phyloP scores from a whole-genome alignment of 2,888 invertebrate species.

The Chrysolina americana region DNA sequence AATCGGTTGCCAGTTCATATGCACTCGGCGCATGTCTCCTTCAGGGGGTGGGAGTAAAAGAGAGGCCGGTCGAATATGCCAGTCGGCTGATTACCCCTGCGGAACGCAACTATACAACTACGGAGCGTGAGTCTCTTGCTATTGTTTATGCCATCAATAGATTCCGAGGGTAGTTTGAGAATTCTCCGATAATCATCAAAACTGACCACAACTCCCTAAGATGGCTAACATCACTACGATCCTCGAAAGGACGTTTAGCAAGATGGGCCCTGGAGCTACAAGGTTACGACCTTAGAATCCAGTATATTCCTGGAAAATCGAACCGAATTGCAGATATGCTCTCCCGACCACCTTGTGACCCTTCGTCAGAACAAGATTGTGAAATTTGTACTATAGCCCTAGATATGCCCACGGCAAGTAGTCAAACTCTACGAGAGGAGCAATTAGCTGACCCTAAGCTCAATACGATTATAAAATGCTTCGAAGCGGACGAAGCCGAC shows the following conservation, averaged over 20 bases:
- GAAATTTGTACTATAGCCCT: too few species aligned
- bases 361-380: too few species aligned
- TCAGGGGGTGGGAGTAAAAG: slow-evolving; percentile 53
- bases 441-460: too few species aligned
- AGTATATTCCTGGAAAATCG: too few species aligned
- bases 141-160: slow-evolving; percentile 54
- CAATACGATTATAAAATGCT: too few species aligned
- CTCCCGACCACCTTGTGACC: slow-evolving; percentile 33
- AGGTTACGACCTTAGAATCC: slow-evolving; percentile 61
- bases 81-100: slow-evolving; percentile 54
- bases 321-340: slow-evolving; percentile 47
- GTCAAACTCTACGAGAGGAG: too few species aligned
- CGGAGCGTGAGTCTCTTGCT: slow-evolving; percentile 52
- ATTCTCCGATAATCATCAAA: slow-evolving; percentile 59
- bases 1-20: too few species aligned
- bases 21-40: slow-evolving; percentile 26
- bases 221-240: slow-evolving; percentile 66
- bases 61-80: slow-evolving; percentile 53
- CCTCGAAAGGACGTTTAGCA: slow-evolving; percentile 64
- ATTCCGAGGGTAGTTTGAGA: slow-evolving; percentile 64
- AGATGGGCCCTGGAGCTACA: slow-evolving; percentile 68
- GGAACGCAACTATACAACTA: slow-evolving; percentile 54
- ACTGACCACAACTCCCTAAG: slow-evolving; percentile 70
- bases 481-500: too few species aligned
- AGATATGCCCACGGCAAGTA: too few species aligned